Evolutionary conservation across 2,888 invertebrate species (phyloP), one percentile per base, ranked within the genome.

Genomic region (Drosophila subquinaria): DNA sequence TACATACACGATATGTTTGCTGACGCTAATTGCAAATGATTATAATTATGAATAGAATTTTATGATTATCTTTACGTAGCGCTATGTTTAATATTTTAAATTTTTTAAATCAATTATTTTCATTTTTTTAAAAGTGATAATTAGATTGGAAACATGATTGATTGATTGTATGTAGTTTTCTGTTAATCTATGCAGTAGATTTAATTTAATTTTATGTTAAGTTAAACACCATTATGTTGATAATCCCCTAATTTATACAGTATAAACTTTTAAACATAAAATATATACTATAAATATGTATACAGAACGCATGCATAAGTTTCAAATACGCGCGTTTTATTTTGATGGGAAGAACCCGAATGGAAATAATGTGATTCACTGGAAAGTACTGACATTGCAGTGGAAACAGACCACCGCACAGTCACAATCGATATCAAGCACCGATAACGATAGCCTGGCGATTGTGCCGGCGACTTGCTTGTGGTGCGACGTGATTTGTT

Each of bases 41-140:
- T 69, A 59, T 60, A 43, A 52, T 68, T 50, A 70, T 51, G 59
- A 51, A 23, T 66, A 61, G 55, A 35, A 61, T 17, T 48, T 30
- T 63, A 63, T 45, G 53, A 36, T 59, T 42, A 68, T 23, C 51
- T 69, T 42, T 70, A 73, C 63, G 73, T 87, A 79, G 85, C 61
- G 55, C 56, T 71, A 76, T 76, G 72, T 73, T 69, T 51, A 57
- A 62, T 68, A 57, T 71, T 81, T 76, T 63, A 66, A 51, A 61
- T 69, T 71, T 80, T 38, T 82, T 88, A 81, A 90, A 81, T 69
- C 69, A 85, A 85, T 89, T 76, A 57, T 62, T 73, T 71, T 69
- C 59, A 60, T 68, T 69, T 66, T 74, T 81, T 73, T 79, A 35
- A 64, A 73, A 81, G 90, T 86, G 90, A 90, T 86, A 88, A 82